Evolutionary conservation across 2,888 invertebrate genomes (phyloP), one percentile per base, ranked within the genome.

Genomic region (Pristionchus entomophagus): DNA sequence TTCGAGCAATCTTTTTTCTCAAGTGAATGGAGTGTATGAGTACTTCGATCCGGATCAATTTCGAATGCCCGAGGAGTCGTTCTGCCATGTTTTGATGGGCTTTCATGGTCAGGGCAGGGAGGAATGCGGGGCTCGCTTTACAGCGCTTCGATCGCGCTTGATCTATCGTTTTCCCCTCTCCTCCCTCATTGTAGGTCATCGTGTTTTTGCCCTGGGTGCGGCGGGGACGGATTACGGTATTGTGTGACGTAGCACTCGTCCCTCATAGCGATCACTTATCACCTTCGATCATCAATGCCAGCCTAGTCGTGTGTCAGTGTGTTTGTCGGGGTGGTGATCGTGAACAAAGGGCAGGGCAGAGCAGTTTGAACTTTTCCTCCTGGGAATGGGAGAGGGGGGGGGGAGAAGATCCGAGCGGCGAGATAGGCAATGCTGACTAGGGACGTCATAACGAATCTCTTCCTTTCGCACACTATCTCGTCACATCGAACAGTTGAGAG

Each of bases 331-430:
- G 22, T 29, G 26, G 22, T n/a, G n/a, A 38, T 22, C 5, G 22
- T 5, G 38, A 38, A 69, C 69, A 69, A 69, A 69, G 69, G 69
- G 62, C 56, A 56, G 56, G 56, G n/a, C 45, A 45, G 56, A 56
- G 56, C 56, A 56, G 69, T 69, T 69, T 69, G 69, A 69, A 69
- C 35, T 69, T 35, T 62, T 69, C 69, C 69, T 69, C n/a, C 12
- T n/a, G 51, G 51, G 19, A 51, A 51, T 17, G 22, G 17, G 51
- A 51, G 22, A 22, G 22, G 32, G 32, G 14, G 32, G 5, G 29
- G 32, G 32, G 32, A 29, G 19, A 29, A 69, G 69, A 69, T 69
- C 69, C 41, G 69, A 35, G n/a, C 6, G 41, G 38, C 35, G 69
- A 69, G 69, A 69, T 69, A 69, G 69, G 6, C 45, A 45, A 10